phyloP scores from a whole-genome alignment of 2,888 invertebrate species.

The Tachina grossa region DNA sequence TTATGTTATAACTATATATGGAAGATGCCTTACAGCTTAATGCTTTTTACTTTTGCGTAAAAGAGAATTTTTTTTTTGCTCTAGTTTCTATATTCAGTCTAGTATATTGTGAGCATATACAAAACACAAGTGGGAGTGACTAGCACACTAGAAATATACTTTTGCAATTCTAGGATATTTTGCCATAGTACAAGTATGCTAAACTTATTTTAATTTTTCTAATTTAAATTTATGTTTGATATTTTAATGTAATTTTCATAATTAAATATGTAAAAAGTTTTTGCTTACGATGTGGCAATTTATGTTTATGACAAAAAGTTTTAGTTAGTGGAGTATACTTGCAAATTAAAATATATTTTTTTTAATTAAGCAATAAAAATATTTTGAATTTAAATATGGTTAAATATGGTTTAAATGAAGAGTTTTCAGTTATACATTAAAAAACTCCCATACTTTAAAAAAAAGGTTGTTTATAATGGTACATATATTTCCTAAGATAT shows the following conservation, averaged over 20 bases:
- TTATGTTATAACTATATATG: constrained; percentile 30
- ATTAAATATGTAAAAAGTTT: constrained; percentile 74
- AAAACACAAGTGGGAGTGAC: constrained; percentile 27
- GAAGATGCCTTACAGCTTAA: constrained; percentile 51
- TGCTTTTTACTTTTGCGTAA: constrained; percentile 14
- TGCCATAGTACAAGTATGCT: background rate
- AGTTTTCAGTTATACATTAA: no score
- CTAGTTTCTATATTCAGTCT: constrained; percentile 10
- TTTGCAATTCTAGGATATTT: constrained; percentile 12
- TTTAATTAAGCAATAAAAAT: no score
- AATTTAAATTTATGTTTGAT: constrained; percentile 75
- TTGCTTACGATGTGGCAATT: constrained; percentile 8
- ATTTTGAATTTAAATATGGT: no score
- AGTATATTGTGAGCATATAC: background rate
- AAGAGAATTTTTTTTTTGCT: constrained; percentile 15
- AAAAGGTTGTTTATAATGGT: no score
- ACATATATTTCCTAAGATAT: no score
- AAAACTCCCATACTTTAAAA: no score
- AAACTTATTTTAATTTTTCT: constrained; percentile 64
- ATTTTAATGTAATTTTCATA: constrained; percentile 74
- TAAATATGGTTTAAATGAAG: no score
- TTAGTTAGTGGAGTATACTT: background rate
- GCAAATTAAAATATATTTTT: no score
- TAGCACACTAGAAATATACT: constrained; percentile 1
- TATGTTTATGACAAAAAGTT: constrained; percentile 6